A percentile compares a stretch with the other conserved stretches of the same genome.
Conservation (phyloP, 2,113 vertebrate species). For the Pseudorhombus dupliciocellatus region DNA sequence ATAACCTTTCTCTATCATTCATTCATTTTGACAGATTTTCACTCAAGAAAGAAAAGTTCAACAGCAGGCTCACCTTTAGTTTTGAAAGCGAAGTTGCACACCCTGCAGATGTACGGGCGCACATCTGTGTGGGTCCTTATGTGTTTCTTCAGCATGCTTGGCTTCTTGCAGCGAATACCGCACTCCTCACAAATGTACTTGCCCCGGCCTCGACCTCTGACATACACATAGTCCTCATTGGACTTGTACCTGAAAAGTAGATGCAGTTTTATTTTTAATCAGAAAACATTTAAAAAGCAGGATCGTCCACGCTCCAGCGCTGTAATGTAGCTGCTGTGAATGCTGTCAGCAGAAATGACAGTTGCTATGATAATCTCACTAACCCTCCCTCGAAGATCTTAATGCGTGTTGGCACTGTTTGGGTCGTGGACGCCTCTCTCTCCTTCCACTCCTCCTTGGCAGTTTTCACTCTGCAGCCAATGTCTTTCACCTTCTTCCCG, state of each 20-base stretch:
- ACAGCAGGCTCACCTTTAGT: constrained; percentile 91
- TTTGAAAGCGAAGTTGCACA: constrained; percentile 99
- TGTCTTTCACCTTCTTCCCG: constrained; percentile 91
- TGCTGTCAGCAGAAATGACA: constrained; percentile 53
- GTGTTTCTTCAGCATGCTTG: constrained; percentile 99
- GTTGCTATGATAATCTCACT: constrained; percentile 70
- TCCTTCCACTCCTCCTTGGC: constrained; percentile 95
- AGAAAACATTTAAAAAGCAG: neutral
- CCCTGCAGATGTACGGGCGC: constrained; percentile 95
- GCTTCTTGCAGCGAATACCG: constrained; percentile 99
- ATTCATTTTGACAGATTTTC: neutral
- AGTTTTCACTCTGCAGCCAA: constrained; percentile 88
- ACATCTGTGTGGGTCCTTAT: constrained; percentile 98
- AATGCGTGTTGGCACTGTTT: constrained; percentile 91
- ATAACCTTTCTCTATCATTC: neutral
- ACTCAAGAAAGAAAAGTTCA: neutral
- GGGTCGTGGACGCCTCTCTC: constrained; percentile 86
- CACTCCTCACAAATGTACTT: constrained; percentile 99
- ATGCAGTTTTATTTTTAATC: neutral
- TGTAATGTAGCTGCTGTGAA: constrained; percentile 5
- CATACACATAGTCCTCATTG: constrained; percentile 98
- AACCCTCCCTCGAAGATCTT: constrained; percentile 99
- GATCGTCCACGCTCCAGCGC: neutral
- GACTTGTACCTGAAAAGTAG: constrained; percentile 90
- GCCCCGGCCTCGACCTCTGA: constrained; percentile 94